Evolutionary conservation across 2,113 vertebrate genomes (phyloP).

Genomic region (Thinocorus orbignyianus): DNA sequence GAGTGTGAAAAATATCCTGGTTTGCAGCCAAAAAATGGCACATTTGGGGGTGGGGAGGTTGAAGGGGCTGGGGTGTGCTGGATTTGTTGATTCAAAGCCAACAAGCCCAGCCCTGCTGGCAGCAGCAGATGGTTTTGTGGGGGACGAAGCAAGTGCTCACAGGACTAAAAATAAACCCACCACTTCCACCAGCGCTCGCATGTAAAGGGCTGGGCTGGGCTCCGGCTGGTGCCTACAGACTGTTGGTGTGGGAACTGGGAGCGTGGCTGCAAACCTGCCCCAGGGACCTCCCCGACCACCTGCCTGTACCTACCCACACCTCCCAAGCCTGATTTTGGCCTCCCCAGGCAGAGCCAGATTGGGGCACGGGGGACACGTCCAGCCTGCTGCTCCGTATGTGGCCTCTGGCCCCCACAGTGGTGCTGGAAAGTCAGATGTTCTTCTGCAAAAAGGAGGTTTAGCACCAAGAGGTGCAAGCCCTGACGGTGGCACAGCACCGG

Average conservation of each 20-base stretch:
- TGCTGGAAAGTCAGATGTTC: background rate
- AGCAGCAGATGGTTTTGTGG: background rate
- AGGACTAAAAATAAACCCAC: background rate
- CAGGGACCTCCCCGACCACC: background rate
- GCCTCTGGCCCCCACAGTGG: background rate
- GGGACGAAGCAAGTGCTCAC: background rate
- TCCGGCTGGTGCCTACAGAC: accelerated
- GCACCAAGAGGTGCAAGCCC: background rate
- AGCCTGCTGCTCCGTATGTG: accelerated
- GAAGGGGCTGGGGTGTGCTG: background rate
- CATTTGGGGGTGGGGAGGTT: background rate
- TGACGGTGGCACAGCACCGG: background rate
- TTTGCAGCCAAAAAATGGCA: background rate
- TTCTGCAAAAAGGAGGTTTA: background rate
- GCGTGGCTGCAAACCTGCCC: background rate
- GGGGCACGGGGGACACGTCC: background rate
- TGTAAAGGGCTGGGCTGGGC: background rate
- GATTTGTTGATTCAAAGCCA: background rate
- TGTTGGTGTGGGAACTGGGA: accelerated
- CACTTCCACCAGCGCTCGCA: accelerated
- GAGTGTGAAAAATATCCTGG: accelerated
- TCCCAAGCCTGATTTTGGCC: background rate
- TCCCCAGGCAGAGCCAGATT: background rate
- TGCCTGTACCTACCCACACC: background rate
- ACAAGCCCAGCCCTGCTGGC: background rate